phyloP scores from a whole-genome alignment of 1,140 invertebrate species.

The Trichoplusia ni region DNA sequence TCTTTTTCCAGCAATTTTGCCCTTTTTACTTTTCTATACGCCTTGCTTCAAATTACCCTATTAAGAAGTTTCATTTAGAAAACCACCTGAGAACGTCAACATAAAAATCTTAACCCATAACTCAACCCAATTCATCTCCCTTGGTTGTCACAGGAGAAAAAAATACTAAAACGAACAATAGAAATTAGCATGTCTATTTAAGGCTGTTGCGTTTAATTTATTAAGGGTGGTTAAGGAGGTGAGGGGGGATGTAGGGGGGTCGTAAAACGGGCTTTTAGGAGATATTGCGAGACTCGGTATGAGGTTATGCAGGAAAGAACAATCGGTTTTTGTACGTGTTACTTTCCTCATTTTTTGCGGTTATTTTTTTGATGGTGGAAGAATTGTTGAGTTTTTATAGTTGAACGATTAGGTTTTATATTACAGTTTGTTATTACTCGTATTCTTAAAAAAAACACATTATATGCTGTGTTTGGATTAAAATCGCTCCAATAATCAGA shows the following conservation, averaged over 20 bases:
- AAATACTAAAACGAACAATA: constrained; percentile 37
- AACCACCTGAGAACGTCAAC: too few species aligned
- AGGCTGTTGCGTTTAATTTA: constrained; percentile 55
- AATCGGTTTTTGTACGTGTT: not conserved
- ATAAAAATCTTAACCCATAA: not conserved
- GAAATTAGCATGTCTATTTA: constrained; percentile 57
- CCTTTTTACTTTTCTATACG: too few species aligned
- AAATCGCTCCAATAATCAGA: too few species aligned
- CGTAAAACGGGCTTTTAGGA: constrained; percentile 44
- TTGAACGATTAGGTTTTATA: too few species aligned
- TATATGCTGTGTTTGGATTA: too few species aligned
- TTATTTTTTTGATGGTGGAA: not conserved
- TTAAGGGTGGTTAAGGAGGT: constrained; percentile 33
- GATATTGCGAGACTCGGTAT: constrained; percentile 17
- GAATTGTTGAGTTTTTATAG: too few species aligned
- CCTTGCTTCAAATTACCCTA: too few species aligned
- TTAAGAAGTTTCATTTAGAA: too few species aligned
- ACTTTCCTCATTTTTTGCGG: not conserved
- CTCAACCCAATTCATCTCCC: constrained; percentile 23
- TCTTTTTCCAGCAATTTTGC: too few species aligned
- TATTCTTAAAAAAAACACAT: too few species aligned
- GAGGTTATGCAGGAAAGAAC: not conserved
- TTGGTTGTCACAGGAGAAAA: not conserved
- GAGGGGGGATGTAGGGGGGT: constrained; percentile 34
- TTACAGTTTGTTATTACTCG: too few species aligned